These are phyloP conservation scores for Catharus fuscescens DNA, from an alignment of 2,113 vertebrate species.

Conservation along the genomic window DNA sequence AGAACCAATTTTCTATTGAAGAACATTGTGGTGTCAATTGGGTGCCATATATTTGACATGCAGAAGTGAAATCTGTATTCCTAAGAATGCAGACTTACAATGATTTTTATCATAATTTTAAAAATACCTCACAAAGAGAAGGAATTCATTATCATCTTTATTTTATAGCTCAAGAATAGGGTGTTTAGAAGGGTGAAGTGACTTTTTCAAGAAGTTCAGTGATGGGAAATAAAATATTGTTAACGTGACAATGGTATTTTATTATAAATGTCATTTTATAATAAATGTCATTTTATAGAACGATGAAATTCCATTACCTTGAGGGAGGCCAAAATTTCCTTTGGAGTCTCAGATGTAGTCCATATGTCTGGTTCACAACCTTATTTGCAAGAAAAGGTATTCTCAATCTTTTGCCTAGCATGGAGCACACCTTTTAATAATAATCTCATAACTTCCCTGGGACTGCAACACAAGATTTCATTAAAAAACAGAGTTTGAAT, in stretches of 20 bases:
- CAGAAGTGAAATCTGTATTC: not conserved
- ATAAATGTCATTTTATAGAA: not conserved
- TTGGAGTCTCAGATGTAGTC: not conserved
- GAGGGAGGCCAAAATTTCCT: not conserved
- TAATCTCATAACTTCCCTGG: not conserved
- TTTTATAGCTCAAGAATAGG: not conserved
- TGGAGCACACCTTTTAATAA: not conserved
- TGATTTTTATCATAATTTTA: constrained; percentile 1
- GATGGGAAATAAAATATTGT: not conserved
- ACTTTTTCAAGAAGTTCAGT: not conserved
- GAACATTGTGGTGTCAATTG: not conserved
- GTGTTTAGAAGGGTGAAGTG: not conserved
- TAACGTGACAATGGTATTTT: not conserved
- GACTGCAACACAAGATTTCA: not conserved
- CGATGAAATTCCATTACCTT: not conserved
- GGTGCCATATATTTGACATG: not conserved
- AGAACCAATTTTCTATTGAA: not conserved
- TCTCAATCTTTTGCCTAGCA: not conserved
- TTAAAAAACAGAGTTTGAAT: not conserved
- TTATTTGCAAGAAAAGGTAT: not conserved
- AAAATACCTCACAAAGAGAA: not conserved
- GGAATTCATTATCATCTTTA: not conserved
- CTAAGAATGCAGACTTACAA: not conserved
- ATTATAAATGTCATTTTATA: not conserved
- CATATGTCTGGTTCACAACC: not conserved